These are phyloP conservation scores for Capreolus pygargus DNA, from an alignment of 2,113 vertebrate genomes.

Conservation along the genomic window DNA sequence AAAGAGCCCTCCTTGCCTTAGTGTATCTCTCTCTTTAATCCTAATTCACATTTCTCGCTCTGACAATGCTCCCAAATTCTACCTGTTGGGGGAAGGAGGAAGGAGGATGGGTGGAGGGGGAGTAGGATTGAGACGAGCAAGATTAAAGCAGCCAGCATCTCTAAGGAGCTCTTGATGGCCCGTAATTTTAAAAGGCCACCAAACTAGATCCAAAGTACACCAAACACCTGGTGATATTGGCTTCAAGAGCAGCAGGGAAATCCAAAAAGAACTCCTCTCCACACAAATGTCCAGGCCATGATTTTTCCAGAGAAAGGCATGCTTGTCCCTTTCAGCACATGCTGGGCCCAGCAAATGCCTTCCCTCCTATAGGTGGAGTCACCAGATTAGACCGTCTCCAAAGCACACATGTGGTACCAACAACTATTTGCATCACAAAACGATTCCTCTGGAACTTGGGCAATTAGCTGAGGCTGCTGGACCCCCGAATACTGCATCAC, in stretches of 20 bases:
- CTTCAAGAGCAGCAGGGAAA: not conserved
- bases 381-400: not conserved
- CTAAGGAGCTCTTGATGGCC: not conserved
- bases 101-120: not conserved
- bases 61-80: not conserved
- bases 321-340: not conserved
- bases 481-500: not conserved
- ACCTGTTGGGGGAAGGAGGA: too few species aligned
- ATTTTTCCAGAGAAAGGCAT: not conserved
- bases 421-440: conserved; percentile 24
- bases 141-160: not conserved
- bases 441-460: not conserved
- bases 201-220: not conserved
- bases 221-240: not conserved
- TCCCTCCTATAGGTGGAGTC: not conserved
- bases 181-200: not conserved
- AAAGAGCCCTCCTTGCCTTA: not conserved
- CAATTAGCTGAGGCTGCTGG: conserved; percentile 13
- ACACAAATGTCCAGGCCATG: not conserved
- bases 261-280: not conserved
- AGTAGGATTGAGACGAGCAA: not conserved
- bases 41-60: not conserved
- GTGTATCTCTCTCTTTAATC: too few species aligned
- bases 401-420: conserved; percentile 7
- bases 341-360: not conserved